A percentile compares a stretch with the other conserved stretches of the same genome.
phyloP scores from a whole-genome alignment of 2,797 vertebrate species.

The Acanthurus tractus region DNA sequence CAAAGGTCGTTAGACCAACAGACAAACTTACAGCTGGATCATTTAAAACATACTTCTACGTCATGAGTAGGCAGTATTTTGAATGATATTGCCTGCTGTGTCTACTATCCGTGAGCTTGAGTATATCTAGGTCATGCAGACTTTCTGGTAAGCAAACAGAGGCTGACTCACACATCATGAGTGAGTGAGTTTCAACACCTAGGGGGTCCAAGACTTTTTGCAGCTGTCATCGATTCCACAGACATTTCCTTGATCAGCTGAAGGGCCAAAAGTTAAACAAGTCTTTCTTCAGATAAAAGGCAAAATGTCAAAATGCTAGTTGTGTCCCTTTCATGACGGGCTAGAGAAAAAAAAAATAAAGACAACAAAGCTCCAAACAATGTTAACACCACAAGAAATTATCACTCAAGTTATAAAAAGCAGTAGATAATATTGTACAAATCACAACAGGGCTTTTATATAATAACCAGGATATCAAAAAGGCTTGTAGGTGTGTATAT shows the following conservation, averaged over 20 bases:
- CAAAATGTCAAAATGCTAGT: neutral
- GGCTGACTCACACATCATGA: neutral
- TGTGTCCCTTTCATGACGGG: neutral
- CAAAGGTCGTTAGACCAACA: neutral
- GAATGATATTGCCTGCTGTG: neutral
- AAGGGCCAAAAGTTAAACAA: neutral
- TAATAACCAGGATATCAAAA: conserved; percentile 52
- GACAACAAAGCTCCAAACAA: neutral
- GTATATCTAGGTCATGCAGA: neutral
- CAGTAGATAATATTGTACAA: neutral
- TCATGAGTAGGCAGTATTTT: too few relatives aligned
- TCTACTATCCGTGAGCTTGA: neutral
- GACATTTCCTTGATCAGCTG: neutral
- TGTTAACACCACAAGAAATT: neutral
- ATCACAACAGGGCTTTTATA: neutral
- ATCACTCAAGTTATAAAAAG: neutral
- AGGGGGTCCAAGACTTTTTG: neutral
- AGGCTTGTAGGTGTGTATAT: conserved; percentile 48
- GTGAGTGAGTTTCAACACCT: neutral
- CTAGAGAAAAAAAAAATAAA: neutral
- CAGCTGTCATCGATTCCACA: too few relatives aligned
- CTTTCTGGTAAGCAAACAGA: neutral
- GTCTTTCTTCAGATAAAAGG: neutral
- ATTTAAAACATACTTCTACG: too few relatives aligned
- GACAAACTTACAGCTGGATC: too few relatives aligned